Base-by-base conservation (phyloP, 2,113 vertebrate genomes). In the Trinectes maculatus region DNA sequence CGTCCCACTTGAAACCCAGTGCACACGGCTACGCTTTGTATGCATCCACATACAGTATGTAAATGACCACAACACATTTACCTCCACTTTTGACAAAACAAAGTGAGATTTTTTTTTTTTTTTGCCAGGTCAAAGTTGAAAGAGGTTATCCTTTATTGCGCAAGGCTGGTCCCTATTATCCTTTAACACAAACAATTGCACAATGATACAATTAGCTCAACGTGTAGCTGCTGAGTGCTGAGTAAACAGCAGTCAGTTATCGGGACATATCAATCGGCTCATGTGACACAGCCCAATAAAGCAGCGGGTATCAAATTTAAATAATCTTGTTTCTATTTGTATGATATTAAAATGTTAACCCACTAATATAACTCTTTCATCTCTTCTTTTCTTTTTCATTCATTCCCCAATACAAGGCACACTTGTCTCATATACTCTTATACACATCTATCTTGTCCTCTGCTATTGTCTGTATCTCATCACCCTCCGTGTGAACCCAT, bases 131-230 rank as follows among this genome's bases (percentile, higher is more conserved):
- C 71, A 58, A 56, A 71, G 58, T 77, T 60, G 66, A 75, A 77
- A 77, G 26, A 77, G 53, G 58, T n/a, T 36, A 49, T 54, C 43
- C 52, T 77, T 79, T 71, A 68, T 79, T 71, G 57, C 51, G 47
- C 60, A 24, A 47, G 39, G 29, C 80, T 9, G 18, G 69, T 67
- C 22, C 64, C 77, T 65, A 71, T 85, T 75, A 86, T 77, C 55
- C 36, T 72, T 80, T 69, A 79, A 85, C 67, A 87, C n/a, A 80
- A 69, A 67, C 74, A 58, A 82, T 80, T 66, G 74, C 67, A 66
- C 80, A 58, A 83, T 79, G 64, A 79, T 71, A 66, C 79, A 75
- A 89, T 87, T 88, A 85, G 76, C 62, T 72, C 72, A 34, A 21
- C 40, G 21, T 48, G 54, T 74, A 75, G 70, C 72, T 63, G 74